phyloP scores from a whole-genome alignment of 2,888 invertebrate species.

The Lacanobia oleracea region DNA sequence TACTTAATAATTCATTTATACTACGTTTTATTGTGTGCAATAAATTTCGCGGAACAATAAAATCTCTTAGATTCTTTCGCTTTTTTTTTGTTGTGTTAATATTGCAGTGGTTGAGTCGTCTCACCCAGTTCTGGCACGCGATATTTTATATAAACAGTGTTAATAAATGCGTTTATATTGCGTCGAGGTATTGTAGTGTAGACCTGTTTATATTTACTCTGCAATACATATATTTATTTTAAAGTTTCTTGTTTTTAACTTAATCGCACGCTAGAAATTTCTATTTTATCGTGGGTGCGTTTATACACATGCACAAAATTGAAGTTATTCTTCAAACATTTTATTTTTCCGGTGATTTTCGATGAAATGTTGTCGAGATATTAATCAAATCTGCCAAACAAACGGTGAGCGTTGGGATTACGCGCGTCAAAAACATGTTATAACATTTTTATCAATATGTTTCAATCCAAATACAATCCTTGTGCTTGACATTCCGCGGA shows the following conservation, averaged over 20 bases:
- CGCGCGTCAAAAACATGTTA: slow-evolving; percentile 36
- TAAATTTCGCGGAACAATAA: slow-evolving; percentile 68
- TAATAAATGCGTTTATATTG: slow-evolving; percentile 43
- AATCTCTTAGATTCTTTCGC: slow-evolving; percentile 65
- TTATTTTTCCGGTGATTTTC: not conserved
- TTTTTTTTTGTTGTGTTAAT: slow-evolving; percentile 58
- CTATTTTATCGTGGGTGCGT: too few species aligned
- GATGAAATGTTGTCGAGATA: slow-evolving; percentile 1
- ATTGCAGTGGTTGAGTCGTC: slow-evolving; percentile 59
- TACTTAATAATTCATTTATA: slow-evolving; percentile 69
- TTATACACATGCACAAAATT: too few species aligned
- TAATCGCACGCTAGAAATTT: too few species aligned
- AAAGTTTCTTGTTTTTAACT: too few species aligned
- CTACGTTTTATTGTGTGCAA: slow-evolving; percentile 66
- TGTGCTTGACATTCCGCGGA: slow-evolving; percentile 31
- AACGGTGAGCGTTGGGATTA: not conserved
- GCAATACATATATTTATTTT: slow-evolving; percentile 3
- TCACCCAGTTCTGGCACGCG: slow-evolving; percentile 59
- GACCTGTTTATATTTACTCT: slow-evolving; percentile 5
- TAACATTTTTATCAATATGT: slow-evolving; percentile 44
- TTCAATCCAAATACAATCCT: slow-evolving; percentile 42
- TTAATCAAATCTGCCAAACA: slow-evolving; percentile 27
- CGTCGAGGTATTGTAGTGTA: slow-evolving; percentile 1
- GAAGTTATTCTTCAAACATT: not conserved
- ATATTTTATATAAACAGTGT: slow-evolving; percentile 58